A percentile compares a stretch with the other conserved stretches of the same genome.
Conservation (phyloP, 1,140 invertebrate species). For the Drosophila pachea region DNA sequence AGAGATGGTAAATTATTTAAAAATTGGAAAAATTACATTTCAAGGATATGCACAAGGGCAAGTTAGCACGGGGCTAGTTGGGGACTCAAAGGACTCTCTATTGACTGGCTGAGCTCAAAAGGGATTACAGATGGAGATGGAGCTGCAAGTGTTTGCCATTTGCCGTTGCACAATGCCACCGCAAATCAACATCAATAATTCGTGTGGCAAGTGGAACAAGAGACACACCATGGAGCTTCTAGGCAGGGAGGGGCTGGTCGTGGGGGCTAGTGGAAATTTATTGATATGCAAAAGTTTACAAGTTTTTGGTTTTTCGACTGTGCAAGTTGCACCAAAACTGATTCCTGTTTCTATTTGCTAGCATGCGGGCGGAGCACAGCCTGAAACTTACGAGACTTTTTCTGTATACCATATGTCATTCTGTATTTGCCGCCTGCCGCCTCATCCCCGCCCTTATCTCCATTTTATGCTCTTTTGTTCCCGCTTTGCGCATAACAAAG, state of each 20-base stretch:
- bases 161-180: slow-evolving; percentile 52
- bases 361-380: slow-evolving; percentile 41
- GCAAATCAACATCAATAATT: slow-evolving; percentile 76
- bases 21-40: slow-evolving; percentile 31
- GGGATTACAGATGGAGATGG: neutral
- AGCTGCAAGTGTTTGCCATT: slow-evolving; percentile 53
- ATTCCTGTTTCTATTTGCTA: slow-evolving; percentile 30
- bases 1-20: slow-evolving; percentile 15
- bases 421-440: slow-evolving; percentile 2
- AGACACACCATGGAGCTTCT: slow-evolving; percentile 2
- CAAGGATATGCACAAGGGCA: neutral
- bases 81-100: neutral
- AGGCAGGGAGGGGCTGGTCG: neutral
- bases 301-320: slow-evolving; percentile 56
- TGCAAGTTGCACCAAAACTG: slow-evolving; percentile 41
- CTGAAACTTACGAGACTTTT: slow-evolving; percentile 63
- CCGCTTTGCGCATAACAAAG: slow-evolving; percentile 63
- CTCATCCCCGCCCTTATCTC: neutral
- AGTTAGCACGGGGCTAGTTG: neutral
- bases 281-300: slow-evolving; percentile 74
- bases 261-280: slow-evolving; percentile 50
- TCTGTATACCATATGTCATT: slow-evolving; percentile 48
- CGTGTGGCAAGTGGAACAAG: slow-evolving; percentile 41
- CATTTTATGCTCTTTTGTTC: slow-evolving; percentile 54
- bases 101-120: neutral